Conservation (phyloP, 2,797 vertebrate genomes). For the Clarias platycephalus region DNA sequence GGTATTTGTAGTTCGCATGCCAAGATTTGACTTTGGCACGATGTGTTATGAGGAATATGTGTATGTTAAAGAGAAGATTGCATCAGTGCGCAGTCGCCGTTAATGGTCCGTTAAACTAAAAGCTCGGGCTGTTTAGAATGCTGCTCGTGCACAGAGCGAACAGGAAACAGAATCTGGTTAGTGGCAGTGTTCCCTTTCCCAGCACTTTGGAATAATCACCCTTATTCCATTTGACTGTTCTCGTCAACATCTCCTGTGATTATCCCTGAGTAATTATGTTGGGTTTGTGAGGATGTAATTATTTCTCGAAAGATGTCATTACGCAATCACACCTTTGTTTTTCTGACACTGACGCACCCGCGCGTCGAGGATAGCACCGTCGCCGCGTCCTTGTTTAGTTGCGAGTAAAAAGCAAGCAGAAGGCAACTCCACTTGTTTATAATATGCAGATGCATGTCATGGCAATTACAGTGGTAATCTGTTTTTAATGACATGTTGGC, state of each 20-base stretch:
- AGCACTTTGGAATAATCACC: conserved; percentile 15
- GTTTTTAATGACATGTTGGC: conserved; percentile 37
- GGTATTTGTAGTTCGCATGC: not conserved
- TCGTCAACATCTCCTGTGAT: conserved; percentile 44
- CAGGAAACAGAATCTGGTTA: conserved; percentile 11
- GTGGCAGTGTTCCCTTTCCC: not conserved
- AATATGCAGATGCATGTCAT: conserved; percentile 27
- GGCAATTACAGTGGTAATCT: conserved; percentile 41
- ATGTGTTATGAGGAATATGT: not conserved
- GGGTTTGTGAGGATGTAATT: conserved; percentile 61
- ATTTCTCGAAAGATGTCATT: conserved; percentile 63
- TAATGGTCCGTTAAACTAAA: not conserved
- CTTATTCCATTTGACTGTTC: conserved; percentile 37
- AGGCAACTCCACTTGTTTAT: conserved; percentile 24
- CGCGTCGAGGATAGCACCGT: not conserved
- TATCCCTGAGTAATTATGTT: conserved; percentile 58
- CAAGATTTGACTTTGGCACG: not conserved
- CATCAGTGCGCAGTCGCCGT: not conserved
- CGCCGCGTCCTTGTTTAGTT: conserved; percentile 17
- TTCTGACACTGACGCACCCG: not conserved
- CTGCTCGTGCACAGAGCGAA: not conserved
- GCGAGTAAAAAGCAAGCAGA: not conserved
- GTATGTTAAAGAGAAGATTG: conserved; percentile 2
- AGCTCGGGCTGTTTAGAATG: not conserved
- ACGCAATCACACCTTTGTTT: conserved; percentile 61